Percentiles rank a stretch among this genome's conserved stretches.
Evolutionary conservation across 2,888 invertebrate species (phyloP).

Genomic region (Tenodera sinensis): DNA sequence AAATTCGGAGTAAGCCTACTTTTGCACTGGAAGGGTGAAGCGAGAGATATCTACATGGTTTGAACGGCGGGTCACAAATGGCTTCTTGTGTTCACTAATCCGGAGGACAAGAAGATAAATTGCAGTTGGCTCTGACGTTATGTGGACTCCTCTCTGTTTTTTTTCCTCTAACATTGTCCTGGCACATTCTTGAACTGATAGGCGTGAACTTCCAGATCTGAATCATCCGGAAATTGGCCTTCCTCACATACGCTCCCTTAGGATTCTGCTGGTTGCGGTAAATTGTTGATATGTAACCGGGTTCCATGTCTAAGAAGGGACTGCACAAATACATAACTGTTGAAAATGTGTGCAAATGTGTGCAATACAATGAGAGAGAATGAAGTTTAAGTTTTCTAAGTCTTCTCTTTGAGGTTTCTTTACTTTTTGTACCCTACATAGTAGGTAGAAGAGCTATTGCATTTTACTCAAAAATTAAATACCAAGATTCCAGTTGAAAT

Average conservation of each 20-base stretch:
- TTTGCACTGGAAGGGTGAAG: neutral
- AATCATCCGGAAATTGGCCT: neutral
- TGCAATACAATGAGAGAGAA: no score
- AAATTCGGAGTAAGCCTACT: neutral
- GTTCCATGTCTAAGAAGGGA: no score
- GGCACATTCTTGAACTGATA: neutral
- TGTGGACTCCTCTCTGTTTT: neutral
- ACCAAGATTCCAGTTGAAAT: no score
- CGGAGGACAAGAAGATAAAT: neutral
- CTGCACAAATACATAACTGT: no score
- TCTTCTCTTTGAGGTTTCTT: no score
- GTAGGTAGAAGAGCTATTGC: no score
- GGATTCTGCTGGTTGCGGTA: neutral
- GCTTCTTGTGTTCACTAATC: neutral
- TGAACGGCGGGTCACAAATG: neutral
- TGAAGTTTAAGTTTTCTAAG: no score
- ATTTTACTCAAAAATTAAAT: no score
- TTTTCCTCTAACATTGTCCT: neutral
- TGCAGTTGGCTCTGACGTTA: neutral
- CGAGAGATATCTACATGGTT: neutral
- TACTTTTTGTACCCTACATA: no score
- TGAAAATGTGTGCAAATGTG: no score
- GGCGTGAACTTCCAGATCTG: neutral
- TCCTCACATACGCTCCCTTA: neutral
- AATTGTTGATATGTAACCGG: neutral